phyloP scores from a whole-genome alignment of 2,113 vertebrate genomes.

The Amazona vittata region DNA sequence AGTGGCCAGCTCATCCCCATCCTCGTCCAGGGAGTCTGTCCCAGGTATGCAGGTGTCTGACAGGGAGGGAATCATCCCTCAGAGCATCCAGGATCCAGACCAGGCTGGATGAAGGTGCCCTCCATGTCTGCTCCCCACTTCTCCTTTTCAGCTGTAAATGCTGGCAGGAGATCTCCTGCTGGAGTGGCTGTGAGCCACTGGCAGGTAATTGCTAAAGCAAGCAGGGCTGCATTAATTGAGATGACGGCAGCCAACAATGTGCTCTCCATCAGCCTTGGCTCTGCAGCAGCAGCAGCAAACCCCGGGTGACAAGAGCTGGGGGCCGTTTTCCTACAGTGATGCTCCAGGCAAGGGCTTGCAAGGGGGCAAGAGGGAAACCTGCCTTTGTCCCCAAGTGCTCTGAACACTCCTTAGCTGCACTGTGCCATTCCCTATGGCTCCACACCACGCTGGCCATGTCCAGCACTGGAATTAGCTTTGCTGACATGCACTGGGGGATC shows the following conservation, averaged over 20 bases:
- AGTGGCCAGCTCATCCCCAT: not conserved
- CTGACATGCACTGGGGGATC: not conserved
- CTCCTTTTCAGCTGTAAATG: not conserved
- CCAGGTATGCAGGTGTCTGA: rapidly evolving
- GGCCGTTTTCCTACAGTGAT: not conserved
- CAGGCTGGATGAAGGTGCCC: not conserved
- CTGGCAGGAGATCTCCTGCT: constrained; percentile 41
- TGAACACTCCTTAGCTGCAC: not conserved
- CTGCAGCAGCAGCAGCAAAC: not conserved
- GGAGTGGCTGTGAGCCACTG: not conserved
- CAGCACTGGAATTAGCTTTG: not conserved
- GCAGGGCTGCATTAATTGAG: constrained; percentile 56
- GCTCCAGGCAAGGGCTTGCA: not conserved
- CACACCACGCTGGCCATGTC: rapidly evolving
- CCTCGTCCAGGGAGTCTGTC: not conserved
- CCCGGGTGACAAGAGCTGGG: not conserved
- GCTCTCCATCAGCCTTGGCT: constrained; percentile 31
- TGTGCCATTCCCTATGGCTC: not conserved
- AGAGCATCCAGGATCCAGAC: not conserved
- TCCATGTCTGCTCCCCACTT: not conserved
- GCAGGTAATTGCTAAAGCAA: constrained; percentile 62
- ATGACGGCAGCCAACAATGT: not conserved
- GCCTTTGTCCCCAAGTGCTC: not conserved
- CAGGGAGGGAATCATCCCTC: not conserved
- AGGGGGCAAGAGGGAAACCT: not conserved